These are phyloP conservation scores for Cossypha heuglini DNA, from an alignment of 2,797 vertebrate species.

Conservation along the genomic window DNA sequence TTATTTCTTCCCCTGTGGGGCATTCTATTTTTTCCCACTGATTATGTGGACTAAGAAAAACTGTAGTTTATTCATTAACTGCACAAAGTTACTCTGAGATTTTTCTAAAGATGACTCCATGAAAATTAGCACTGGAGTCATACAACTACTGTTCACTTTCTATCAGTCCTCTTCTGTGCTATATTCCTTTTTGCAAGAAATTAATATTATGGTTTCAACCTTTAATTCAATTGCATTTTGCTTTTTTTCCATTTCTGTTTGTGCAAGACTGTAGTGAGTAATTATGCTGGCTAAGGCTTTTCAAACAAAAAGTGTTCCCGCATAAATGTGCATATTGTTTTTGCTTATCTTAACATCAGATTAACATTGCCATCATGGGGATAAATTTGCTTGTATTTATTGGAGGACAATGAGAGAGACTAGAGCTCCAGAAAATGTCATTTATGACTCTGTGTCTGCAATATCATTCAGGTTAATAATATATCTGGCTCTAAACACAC, in stretches of 20 bases:
- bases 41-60: background rate
- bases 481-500: background rate
- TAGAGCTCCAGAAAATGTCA: background rate
- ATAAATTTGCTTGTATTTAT: constrained; percentile 17
- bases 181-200: background rate
- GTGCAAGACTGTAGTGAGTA: background rate
- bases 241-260: background rate
- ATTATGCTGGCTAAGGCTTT: background rate
- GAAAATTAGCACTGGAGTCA: background rate
- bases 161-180: background rate
- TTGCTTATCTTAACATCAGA: background rate
- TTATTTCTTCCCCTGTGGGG: background rate
- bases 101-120: background rate
- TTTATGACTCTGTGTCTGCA: background rate
- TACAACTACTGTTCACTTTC: background rate
- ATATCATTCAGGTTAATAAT: background rate
- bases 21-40: background rate
- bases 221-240: background rate
- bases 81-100: background rate
- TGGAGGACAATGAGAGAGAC: background rate
- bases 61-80: background rate
- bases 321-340: background rate
- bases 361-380: background rate
- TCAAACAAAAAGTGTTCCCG: background rate
- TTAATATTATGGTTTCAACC: background rate